Evolutionary conservation across 2,113 vertebrate genomes (phyloP), one percentile per base, ranked within the genome.

Genomic region (Salvator merianae): DNA sequence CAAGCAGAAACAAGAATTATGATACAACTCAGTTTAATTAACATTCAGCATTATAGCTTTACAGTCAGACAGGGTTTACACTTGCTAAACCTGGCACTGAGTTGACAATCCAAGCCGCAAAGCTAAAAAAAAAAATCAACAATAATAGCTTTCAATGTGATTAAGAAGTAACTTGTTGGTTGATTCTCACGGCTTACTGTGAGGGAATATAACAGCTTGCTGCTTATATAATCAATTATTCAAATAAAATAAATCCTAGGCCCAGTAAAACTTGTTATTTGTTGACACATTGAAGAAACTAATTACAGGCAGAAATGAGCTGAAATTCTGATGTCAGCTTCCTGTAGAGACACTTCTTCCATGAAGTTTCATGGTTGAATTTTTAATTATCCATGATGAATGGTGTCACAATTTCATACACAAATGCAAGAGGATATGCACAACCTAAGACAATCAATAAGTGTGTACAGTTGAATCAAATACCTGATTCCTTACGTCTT

Each of bases 21-120:
- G 82, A 88, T 86, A 92, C 86, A 89, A 89, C 76, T 87, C 88
- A 79, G 80, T 86, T 93, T 83, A 87, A 88, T 84, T 88, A 88
- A 84, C 74, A 93, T 70, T 89, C 88, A 88, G 76, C n/a, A 81
- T 84, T 65, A 82, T 86, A 88, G 76, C n/a, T 81, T 84, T 62
- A 80, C 65, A 91, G 79, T 73, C 88, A 89, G 85, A 83, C 77
- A 85, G 89, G 90, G 78, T 79, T 82, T 88, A 81, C 16, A 10
- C 4, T 84, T 83, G 47, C 90, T 87, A 75, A 87, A 79, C 16
- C 53, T 87, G 43, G 76, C 50, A n/a, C 70, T 71, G 50, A 87
- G 36, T 36, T 91, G 78, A 36, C 55, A 84, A 71, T 16, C 40
- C 83, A 50, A 89, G 62, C 72, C 83, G 70, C 24, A 66, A 87